Percentiles rank a stretch among this genome's conserved stretches.
Evolutionary conservation across 2,113 vertebrate species (phyloP).

Genomic region (Mola mola): DNA sequence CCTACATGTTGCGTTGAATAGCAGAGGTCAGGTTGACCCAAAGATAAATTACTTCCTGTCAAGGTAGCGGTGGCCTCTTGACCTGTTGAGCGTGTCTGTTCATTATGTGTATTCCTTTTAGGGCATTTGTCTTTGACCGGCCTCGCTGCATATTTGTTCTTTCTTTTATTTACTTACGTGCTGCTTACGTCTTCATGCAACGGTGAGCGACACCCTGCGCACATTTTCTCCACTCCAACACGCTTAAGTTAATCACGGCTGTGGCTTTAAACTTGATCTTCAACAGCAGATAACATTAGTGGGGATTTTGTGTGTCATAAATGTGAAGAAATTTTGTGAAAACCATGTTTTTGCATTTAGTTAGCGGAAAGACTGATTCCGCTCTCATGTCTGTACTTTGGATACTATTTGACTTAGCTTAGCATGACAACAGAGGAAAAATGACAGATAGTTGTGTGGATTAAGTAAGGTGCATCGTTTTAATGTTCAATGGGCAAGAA

Average conservation of each 20-base stretch:
- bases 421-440: neutral
- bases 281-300: neutral
- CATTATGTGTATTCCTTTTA: conserved; percentile 22
- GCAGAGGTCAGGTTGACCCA: conserved; percentile 39
- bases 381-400: neutral
- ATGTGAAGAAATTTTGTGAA: no score
- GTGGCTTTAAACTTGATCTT: neutral
- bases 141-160: conserved; percentile 7
- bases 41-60: conserved; percentile 64
- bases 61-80: conserved; percentile 20
- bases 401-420: neutral
- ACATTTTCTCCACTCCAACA: neutral
- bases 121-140: conserved; percentile 16
- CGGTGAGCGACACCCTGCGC: no score
- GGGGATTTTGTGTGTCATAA: no score
- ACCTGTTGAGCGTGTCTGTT: conserved; percentile 29
- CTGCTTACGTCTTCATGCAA: conserved; percentile 4
- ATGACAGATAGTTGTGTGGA: no score
- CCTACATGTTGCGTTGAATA: conserved; percentile 18
- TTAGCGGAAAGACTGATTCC: neutral
- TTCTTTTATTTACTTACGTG: neutral
- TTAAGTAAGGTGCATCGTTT: no score
- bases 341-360: neutral
- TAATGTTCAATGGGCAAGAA: no score
- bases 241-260: no score